Evolutionary conservation across 1,140 invertebrate species (phyloP).

Genomic region (Sarcophaga peregrina): DNA sequence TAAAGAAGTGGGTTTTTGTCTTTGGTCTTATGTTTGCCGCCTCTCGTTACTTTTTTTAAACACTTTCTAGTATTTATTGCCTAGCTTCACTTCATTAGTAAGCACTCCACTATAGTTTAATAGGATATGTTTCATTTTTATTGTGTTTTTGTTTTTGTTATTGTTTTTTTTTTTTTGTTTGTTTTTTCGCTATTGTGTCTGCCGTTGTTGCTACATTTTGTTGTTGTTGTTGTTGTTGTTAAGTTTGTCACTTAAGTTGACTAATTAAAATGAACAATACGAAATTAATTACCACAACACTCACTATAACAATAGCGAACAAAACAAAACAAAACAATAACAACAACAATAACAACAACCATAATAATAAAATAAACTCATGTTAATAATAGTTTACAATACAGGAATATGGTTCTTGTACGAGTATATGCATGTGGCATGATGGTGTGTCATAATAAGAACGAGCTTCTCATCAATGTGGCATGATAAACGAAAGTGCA

Average conservation of each 20-base stretch:
- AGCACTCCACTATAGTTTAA: neutral
- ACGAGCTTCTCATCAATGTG: neutral
- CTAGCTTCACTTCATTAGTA: too few relatives aligned
- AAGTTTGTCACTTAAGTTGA: slow-evolving; percentile 25
- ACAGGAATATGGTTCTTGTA: too few relatives aligned
- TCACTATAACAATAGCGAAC: neutral
- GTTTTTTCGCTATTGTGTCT: neutral
- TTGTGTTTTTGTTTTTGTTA: neutral
- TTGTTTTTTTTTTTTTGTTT: neutral
- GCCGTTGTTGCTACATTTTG: neutral
- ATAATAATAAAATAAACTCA: neutral
- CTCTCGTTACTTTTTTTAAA: too few relatives aligned
- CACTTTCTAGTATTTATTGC: too few relatives aligned
- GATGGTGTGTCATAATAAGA: neutral
- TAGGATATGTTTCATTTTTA: slow-evolving; percentile 4
- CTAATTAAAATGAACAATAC: slow-evolving; percentile 37
- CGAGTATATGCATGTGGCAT: neutral
- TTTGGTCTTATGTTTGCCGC: too few relatives aligned
- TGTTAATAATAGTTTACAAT: neutral
- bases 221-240: too few relatives aligned
- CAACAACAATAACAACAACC: neutral
- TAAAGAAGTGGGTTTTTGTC: too few relatives aligned
- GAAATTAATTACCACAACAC: slow-evolving; percentile 27
- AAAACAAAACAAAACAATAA: neutral
- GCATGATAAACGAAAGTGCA: neutral